A percentile compares a stretch with the other conserved stretches of the same genome.
Conservation (phyloP, 2,888 invertebrate genomes). For the Diogma glabrata region DNA sequence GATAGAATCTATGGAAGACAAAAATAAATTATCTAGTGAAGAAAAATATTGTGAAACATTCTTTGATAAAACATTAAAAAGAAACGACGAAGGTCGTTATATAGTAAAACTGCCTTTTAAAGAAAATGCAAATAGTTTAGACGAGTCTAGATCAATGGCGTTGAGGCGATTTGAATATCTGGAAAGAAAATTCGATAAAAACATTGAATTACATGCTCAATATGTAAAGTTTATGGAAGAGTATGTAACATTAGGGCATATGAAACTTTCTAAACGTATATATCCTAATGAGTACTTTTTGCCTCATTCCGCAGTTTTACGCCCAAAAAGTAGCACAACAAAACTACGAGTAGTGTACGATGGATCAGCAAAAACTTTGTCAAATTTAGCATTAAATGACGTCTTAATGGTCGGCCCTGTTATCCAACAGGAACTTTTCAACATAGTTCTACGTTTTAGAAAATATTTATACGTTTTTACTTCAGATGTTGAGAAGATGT, state of each 20-base stretch:
- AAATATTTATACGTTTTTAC: constrained; percentile 13
- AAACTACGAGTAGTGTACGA: constrained; percentile 13
- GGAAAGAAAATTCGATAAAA: not conserved
- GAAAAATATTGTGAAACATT: not conserved
- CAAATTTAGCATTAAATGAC: constrained; percentile 11
- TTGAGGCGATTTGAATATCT: not conserved
- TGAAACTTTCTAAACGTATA: constrained; percentile 3
- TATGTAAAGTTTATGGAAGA: constrained; percentile 10
- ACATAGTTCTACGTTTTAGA: constrained; percentile 8
- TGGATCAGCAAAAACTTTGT: constrained; percentile 2
- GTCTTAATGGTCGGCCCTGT: constrained; percentile 7
- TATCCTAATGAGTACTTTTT: constrained; percentile 14
- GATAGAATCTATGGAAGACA: not conserved
- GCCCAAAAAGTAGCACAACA: constrained; percentile 10
- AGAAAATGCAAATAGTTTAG: not conserved
- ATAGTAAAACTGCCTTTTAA: constrained; percentile 6
- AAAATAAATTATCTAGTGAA: not conserved
- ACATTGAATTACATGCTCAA: not conserved
- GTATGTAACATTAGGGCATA: constrained; percentile 7
- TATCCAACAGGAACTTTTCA: constrained; percentile 7
- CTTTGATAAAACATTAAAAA: not conserved
- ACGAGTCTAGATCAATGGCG: not conserved
- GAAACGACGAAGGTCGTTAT: not conserved
- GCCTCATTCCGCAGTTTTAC: constrained; percentile 18
- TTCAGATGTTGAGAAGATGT: constrained; percentile 9